These are phyloP conservation scores for Upupa epops DNA, from an alignment of 2,113 vertebrate species.

Conservation along the genomic window DNA sequence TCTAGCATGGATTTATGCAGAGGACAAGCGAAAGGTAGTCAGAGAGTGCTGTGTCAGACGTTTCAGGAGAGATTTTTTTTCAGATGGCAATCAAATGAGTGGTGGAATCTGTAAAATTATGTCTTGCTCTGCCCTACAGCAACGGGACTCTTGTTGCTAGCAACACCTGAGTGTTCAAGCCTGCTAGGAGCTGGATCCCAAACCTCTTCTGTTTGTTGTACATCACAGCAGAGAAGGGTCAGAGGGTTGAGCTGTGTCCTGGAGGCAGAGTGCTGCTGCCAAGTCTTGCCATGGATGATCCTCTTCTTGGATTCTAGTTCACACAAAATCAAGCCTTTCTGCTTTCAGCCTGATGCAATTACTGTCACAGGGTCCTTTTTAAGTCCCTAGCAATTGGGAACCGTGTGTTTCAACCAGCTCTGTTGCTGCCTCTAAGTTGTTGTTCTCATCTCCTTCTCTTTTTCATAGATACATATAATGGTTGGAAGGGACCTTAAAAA, in stretches of 20 bases:
- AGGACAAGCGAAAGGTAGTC: background rate
- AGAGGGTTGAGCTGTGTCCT: background rate
- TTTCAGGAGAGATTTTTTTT: background rate
- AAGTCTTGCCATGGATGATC: background rate
- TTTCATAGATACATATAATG: too few species aligned
- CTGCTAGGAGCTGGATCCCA: background rate
- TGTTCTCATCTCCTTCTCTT: background rate
- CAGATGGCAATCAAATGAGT: background rate
- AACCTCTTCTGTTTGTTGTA: background rate
- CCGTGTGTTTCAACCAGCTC: background rate
- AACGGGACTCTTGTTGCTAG: background rate
- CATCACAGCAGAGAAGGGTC: fast-evolving
- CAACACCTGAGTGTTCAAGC: background rate
- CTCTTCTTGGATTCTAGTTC: background rate
- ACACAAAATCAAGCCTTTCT: background rate
- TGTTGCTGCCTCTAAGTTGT: background rate
- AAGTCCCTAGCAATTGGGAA: background rate
- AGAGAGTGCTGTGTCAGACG: fast-evolving
- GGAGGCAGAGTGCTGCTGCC: background rate
- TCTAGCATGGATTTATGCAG: background rate
- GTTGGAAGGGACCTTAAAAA: too few species aligned
- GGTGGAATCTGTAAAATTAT: background rate
- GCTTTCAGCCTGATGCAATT: background rate
- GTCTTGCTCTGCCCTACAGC: background rate
- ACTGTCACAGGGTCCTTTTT: background rate